Evolutionary conservation across 1,140 invertebrate species (phyloP), one percentile per base, ranked within the genome.

Genomic region (Choristoneura fumiferana): DNA sequence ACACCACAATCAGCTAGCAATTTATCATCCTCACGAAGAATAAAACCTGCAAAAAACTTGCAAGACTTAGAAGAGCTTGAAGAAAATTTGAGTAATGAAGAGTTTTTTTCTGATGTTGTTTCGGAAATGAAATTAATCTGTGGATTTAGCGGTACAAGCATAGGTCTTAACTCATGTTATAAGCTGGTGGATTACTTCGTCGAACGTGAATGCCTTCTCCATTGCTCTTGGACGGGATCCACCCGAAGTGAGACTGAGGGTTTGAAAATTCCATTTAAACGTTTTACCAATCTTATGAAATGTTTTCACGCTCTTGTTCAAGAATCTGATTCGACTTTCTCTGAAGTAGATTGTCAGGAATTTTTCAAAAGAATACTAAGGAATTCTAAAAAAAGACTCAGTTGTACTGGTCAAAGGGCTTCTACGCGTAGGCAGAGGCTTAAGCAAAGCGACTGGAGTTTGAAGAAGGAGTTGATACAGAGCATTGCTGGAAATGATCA

Each of bases 181-280:
- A 29, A 18, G 12, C 18, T 49, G n/a, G 22, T 49, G 12, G 43
- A 49, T 18, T n/a, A 29, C 9, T 49, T 49, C 14, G 22, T 49
- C 12, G 22, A 10, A 22, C 43, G 43, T 12, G 8, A 29, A 29
- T 49, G 43, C 12, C n/a, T 49, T 8, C 1, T 22, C 1, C 18
- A 29, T 29, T 49, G 43, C 18, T 49, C 43, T n/a, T 49, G 43
- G 43, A 18, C 43, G 18, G 43, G 43, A 29, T 22, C 18, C 18
- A 29, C 22, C 6, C 22, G 22, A 29, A 49, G 43, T 49, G 22
- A 49, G 22, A 29, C 18, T 22, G 43, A 49, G 8, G 22, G 22
- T n/a, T 18, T 22, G 22, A 49, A 49, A 12, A 18, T 49, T 12
- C 43, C 43, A 3, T 49, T 49, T 14, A 49, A 49, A 49, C 1